phyloP scores from a whole-genome alignment of 2,888 invertebrate species.

The Athetis lepigone region DNA sequence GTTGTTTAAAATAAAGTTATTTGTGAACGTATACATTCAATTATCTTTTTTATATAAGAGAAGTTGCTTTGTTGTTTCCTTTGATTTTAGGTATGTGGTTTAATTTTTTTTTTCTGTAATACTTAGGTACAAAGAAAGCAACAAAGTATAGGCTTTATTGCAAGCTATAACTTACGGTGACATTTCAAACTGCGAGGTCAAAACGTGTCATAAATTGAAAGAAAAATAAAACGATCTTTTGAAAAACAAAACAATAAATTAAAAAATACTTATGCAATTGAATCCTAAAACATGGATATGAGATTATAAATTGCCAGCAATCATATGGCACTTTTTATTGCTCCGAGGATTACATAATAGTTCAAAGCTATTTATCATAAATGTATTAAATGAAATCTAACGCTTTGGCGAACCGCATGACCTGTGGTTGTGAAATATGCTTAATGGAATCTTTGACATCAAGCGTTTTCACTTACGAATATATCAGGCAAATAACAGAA shows the following conservation, averaged over 20 bases:
- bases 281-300: constrained; percentile 40
- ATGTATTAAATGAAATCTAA: constrained; percentile 47
- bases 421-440: constrained; percentile 46
- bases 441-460: constrained; percentile 47
- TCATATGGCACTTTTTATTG: constrained; percentile 53
- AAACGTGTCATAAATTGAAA: constrained; percentile 36
- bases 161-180: constrained; percentile 23
- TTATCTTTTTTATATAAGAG: no score
- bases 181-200: constrained; percentile 39
- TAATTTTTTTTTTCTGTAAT: no score
- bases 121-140: no score
- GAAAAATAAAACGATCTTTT: no score
- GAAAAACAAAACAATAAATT: constrained; percentile 55
- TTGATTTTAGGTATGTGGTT: no score
- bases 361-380: constrained; percentile 48
- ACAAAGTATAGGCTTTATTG: not conserved
- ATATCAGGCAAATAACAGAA: constrained; percentile 18
- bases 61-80: no score
- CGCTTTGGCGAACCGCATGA: constrained; percentile 40
- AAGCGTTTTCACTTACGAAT: constrained; percentile 41
- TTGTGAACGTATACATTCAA: not conserved
- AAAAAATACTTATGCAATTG: constrained; percentile 52
- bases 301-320: constrained; percentile 44
- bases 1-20: not conserved
- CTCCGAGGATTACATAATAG: constrained; percentile 39